These are phyloP conservation scores for Phalera bucephala DNA, from an alignment of 2,888 invertebrate species.

Conservation along the genomic window DNA sequence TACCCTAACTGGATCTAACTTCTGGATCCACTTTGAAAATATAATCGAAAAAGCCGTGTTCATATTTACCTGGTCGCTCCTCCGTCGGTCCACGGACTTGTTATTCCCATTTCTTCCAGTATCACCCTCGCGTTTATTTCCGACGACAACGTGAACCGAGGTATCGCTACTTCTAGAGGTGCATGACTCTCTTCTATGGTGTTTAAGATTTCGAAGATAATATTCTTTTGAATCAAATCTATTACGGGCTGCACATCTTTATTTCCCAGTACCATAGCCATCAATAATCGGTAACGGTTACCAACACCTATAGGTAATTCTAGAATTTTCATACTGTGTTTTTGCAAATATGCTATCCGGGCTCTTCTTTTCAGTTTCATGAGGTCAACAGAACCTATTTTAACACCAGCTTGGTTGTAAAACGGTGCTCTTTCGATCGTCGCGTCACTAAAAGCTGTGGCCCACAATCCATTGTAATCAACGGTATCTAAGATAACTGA, in stretches of 20 bases:
- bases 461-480: conserved; percentile 38
- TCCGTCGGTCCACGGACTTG: conserved; percentile 31
- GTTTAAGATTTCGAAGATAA: conserved; percentile 30
- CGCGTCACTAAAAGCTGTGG: conserved; percentile 31
- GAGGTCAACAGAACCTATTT: conserved; percentile 34
- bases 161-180: conserved; percentile 40
- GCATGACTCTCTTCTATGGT: conserved; percentile 28
- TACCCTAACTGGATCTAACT: no score
- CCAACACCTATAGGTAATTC: conserved; percentile 40
- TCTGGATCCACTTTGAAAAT: no score
- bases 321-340: conserved; percentile 34
- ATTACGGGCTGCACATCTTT: conserved; percentile 18
- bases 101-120: conserved; percentile 31
- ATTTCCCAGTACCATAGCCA: conserved; percentile 27
- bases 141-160: conserved; percentile 31
- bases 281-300: conserved; percentile 36
- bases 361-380: conserved; percentile 34
- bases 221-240: conserved; percentile 22
- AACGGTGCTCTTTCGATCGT: conserved; percentile 30
- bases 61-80: conserved; percentile 29
- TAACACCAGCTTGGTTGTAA: conserved; percentile 30
- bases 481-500: conserved; percentile 35
- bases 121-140: conserved; percentile 30
- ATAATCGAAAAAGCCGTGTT: no score
- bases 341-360: conserved; percentile 30